phyloP scores from a whole-genome alignment of 2,888 invertebrate species.

The Sarcophaga caerulescens region DNA sequence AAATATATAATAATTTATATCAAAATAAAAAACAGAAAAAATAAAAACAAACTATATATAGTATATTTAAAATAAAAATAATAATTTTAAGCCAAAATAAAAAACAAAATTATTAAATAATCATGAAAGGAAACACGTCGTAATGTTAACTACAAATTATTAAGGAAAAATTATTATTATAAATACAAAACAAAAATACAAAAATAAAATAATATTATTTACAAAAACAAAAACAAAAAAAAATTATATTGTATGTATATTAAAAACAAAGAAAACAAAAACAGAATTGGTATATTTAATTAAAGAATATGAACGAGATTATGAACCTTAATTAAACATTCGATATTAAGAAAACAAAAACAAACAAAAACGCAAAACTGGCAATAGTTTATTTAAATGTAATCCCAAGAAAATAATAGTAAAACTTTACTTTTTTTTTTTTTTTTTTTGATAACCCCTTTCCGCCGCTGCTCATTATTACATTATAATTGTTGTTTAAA shows the following conservation, averaged over 20 bases:
- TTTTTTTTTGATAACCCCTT: not conserved
- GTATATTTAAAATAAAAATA: conserved; percentile 49
- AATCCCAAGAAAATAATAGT: not conserved
- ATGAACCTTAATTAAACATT: not conserved
- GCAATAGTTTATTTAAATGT: not conserved
- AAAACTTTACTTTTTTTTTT: not conserved
- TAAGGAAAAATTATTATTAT: conserved; percentile 27
- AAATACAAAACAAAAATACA: conserved; percentile 11
- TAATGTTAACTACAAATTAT: conserved; percentile 77
- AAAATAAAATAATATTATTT: conserved; percentile 68
- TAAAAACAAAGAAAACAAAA: conserved; percentile 42
- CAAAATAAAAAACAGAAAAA: conserved; percentile 25
- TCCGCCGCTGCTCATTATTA: not conserved
- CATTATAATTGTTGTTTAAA: not conserved
- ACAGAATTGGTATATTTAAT: conserved; percentile 52
- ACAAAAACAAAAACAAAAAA: conserved; percentile 58
- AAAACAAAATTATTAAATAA: conserved; percentile 26
- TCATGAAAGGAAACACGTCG: conserved; percentile 74
- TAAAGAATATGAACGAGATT: not conserved
- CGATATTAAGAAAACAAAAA: not conserved
- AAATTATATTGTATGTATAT: conserved; percentile 56
- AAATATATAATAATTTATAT: conserved; percentile 35
- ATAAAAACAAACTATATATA: conserved; percentile 52
- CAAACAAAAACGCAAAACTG: not conserved
- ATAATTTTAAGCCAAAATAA: conserved; percentile 47